These are phyloP conservation scores for Ascaphus truei DNA, from an alignment of 2,113 vertebrate genomes.

Conservation along the genomic window DNA sequence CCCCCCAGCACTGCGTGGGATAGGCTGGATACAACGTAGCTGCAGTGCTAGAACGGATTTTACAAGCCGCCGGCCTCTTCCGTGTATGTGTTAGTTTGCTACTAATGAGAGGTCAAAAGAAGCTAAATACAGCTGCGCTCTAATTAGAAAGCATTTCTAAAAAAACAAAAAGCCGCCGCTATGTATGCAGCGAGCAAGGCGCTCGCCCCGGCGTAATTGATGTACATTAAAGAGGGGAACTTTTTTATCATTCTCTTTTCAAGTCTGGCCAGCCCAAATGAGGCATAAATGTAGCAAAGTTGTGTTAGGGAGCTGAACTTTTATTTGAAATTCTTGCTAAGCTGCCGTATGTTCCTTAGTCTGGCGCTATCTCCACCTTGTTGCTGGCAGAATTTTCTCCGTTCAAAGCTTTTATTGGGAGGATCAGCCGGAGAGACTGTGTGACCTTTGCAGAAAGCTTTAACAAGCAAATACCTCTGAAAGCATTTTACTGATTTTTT, in stretches of 20 bases:
- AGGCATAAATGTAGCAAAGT: background rate
- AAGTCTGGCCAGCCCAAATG: background rate
- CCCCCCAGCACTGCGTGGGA: too few relatives aligned
- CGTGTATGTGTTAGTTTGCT: background rate
- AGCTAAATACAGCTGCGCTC: background rate
- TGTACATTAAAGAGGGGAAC: background rate
- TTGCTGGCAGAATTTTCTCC: background rate
- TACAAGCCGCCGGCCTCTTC: background rate
- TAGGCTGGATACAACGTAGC: too few relatives aligned
- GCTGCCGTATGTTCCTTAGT: background rate
- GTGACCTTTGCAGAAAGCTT: slow-evolving; percentile 28
- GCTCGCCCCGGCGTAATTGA: slow-evolving; percentile 7
- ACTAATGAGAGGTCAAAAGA: slow-evolving; percentile 17
- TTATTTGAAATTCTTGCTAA: slow-evolving; percentile 11
- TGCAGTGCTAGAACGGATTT: too few relatives aligned
- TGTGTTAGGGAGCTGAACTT: background rate
- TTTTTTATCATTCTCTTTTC: background rate
- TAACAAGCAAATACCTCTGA: slow-evolving; percentile 33
- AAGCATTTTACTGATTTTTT: slow-evolving; percentile 29
- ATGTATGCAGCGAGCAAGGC: background rate
- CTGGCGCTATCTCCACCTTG: background rate
- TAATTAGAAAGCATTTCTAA: slow-evolving; percentile 8
- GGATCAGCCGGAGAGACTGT: slow-evolving; percentile 13
- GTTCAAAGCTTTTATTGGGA: slow-evolving; percentile 21
- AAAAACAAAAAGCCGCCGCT: background rate